These are phyloP conservation scores for Spinus pinus DNA, from an alignment of 2,797 vertebrate species.

Conservation along the genomic window DNA sequence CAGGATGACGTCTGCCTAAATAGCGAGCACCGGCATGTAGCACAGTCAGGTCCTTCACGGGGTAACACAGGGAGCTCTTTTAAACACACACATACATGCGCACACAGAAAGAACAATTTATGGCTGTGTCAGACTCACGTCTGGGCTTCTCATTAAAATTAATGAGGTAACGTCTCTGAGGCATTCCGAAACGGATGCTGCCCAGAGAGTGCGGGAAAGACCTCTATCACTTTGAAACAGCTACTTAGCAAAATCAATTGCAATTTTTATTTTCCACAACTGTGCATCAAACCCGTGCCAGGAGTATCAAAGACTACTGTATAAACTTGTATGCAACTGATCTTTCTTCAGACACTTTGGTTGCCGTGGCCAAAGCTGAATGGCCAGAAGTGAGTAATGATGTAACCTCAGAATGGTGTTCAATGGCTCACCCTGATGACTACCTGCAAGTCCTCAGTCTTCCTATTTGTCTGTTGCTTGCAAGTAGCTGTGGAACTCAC, in stretches of 20 bases:
- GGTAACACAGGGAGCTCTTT: slow-evolving; percentile 60
- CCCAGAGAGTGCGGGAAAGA: neutral
- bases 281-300: neutral
- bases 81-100: neutral
- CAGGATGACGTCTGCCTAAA: slow-evolving; percentile 32
- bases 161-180: slow-evolving; percentile 70
- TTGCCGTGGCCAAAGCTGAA: neutral
- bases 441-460: neutral
- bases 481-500: neutral
- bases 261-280: neutral
- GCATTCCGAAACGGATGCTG: slow-evolving; percentile 49
- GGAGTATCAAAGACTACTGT: neutral
- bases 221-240: slow-evolving; percentile 29
- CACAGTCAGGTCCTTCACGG: slow-evolving; percentile 55
- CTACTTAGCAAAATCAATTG: slow-evolving; percentile 12
- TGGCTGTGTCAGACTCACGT: slow-evolving; percentile 58
- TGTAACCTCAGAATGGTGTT: neutral
- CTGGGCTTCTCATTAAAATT: slow-evolving; percentile 73
- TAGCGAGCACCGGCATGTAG: neutral
- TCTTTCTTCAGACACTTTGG: neutral
- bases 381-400: neutral
- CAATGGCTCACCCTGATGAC: neutral
- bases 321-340: neutral
- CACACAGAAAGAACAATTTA: slow-evolving; percentile 66
- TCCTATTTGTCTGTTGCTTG: neutral